Evolutionary conservation across 2,797 vertebrate genomes (phyloP), one percentile per base, ranked within the genome.

Genomic region (Epinephelus malabaricus): DNA sequence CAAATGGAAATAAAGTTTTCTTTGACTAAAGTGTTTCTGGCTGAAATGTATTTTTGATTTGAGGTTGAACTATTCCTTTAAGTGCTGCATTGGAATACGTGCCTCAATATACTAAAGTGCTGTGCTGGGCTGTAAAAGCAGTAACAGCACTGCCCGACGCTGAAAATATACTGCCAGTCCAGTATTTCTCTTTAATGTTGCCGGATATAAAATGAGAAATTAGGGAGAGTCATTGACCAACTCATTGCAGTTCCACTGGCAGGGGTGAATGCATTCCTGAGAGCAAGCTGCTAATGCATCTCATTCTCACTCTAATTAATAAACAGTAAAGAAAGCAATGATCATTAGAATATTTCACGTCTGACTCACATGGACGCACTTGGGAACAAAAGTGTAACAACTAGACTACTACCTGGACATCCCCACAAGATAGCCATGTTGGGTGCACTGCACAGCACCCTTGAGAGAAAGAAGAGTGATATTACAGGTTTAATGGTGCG

Each of bases 401-500:
- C 23, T 17, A 25, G 11, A 75, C 25, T 14, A 80, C 51, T 23
- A 54, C 49, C 50, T 60, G 59, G 64, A 62, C 73, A 47, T 56
- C 17, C 13, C 27, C 12, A 38, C 69, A 53, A 73, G 56, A 85
- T 5, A 62, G 54, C 72, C 30, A 64, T 25, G 73, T 73, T 71
- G 47, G 50, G 40, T 62, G 66, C 60, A 51, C 25, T 47, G 43
- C 43, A 46, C 43, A 23, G 50, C 49, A 70, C 80, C 71, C 79
- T 85, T 55, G 73, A 76, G 79, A 73, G 23, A 63, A 79, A 84
- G 63, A 78, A 73, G 69, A 81, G 77, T 63, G 67, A 86, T 73
- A 79, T 82, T 68, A 78, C 77, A 78, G 60, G 75, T 81, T 87
- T 88, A 92, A 91, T 89, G 83, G 75, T 11, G 75, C 79, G 38